Base-by-base conservation (phyloP, 1,140 invertebrate genomes). In the Matsumurasca onukii region DNA sequence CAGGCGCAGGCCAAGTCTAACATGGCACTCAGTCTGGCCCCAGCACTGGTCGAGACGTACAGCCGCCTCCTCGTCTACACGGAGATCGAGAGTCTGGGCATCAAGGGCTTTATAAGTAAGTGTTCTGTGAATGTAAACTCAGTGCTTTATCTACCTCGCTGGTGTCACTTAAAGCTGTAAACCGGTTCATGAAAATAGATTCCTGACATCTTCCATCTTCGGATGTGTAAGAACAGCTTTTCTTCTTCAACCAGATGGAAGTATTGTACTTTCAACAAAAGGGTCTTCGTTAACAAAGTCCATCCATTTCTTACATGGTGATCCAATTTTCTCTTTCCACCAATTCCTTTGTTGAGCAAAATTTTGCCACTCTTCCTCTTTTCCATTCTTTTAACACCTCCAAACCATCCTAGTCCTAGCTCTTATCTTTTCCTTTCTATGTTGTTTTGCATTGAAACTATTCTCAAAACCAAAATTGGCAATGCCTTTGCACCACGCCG, bases 81-180 rank as follows among this genome's bases (percentile, higher is more conserved):
- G 27, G 97, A 98, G 84, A 98, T 98, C 64, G 97, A 98, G 80
- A 96, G 94, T 45, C 83, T 98, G 5, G 95, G 96, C 29, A 98
- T 98, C 52, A 98, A 98, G 84, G 94, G 93, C 51, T 98, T 98
- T 78, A 94, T 98, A 70, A 92, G 93, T 94, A 81, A 87, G 87
- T 87, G 75, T 45, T n/a, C n/a, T n/a, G n/a, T n/a, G n/a, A n/a
- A n/a, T n/a, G n/a, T n/a, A n/a, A n/a, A n/a, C n/a, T n/a, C n/a
- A n/a, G n/a, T n/a, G n/a, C n/a, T n/a, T n/a, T 45, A 45, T n/a
- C 39, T 45, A 45, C n/a, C 39, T n/a, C n/a, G n/a, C n/a, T n/a
- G n/a, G n/a, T n/a, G n/a, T n/a, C n/a, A n/a, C n/a, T n/a, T n/a
- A n/a, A n/a, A n/a, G n/a, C n/a, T n/a, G n/a, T n/a, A n/a, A n/a